A percentile compares a stretch with the other conserved stretches of the same genome.
phyloP scores from a whole-genome alignment of 2,113 vertebrate genomes.

The Podocnemis expansa region DNA sequence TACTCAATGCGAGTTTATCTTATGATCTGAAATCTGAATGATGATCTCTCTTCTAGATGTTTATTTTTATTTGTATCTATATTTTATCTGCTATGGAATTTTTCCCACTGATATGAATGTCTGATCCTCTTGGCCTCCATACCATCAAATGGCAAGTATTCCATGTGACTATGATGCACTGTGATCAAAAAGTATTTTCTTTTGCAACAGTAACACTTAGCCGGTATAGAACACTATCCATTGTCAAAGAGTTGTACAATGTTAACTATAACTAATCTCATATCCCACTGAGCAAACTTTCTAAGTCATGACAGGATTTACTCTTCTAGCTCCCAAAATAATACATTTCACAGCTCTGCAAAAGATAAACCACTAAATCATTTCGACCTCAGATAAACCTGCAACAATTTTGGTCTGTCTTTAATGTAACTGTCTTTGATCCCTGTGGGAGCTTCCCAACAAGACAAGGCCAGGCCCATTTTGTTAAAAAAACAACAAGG shows the following conservation, averaged over 20 bases:
- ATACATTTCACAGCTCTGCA: not conserved
- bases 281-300: not conserved
- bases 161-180: not conserved
- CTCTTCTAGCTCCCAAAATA: not conserved
- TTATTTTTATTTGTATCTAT: not conserved
- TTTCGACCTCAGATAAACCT: not conserved
- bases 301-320: not conserved
- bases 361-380: not conserved
- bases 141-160: not conserved
- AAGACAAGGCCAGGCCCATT: too few species aligned
- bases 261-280: not conserved
- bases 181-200: not conserved
- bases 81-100: not conserved
- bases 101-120: not conserved
- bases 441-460: too few species aligned
- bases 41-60: not conserved
- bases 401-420: not conserved
- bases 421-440: too few species aligned
- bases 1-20: too few species aligned
- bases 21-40: not conserved
- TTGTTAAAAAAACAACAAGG: too few species aligned
- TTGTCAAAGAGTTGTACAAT: not conserved
- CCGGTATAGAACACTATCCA: not conserved
- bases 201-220: not conserved
- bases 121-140: not conserved